Evolutionary conservation across 2,888 invertebrate genomes (phyloP).

Genomic region (Panopea generosa): DNA sequence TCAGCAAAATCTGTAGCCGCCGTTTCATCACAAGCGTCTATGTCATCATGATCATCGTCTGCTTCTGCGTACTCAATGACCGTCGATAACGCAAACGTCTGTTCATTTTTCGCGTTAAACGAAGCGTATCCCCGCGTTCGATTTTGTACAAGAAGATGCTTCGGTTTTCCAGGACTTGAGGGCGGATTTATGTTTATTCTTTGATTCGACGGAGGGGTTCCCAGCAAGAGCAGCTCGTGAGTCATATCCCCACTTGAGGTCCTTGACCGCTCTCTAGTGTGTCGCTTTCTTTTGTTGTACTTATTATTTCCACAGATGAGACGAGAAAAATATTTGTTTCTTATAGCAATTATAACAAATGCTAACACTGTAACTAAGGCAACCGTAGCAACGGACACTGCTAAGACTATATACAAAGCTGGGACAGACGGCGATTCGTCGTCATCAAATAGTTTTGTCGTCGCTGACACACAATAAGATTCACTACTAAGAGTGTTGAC

Average conservation of each 20-base stretch:
- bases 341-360: constrained; percentile 25
- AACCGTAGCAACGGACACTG: constrained; percentile 14
- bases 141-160: constrained; percentile 35
- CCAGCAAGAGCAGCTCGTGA: constrained; percentile 17
- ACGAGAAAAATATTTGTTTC: constrained; percentile 38
- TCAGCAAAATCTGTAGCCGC: too few species aligned
- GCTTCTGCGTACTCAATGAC: constrained; percentile 44
- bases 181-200: constrained; percentile 38
- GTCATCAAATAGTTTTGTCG: constrained; percentile 10
- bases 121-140: constrained; percentile 38
- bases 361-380: constrained; percentile 26
- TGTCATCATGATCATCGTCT: constrained; percentile 13
- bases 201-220: constrained; percentile 28
- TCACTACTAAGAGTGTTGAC: constrained; percentile 21
- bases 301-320: constrained; percentile 30
- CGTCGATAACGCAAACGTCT: constrained; percentile 45
- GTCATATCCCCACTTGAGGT: neutral
- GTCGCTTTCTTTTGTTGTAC: neutral
- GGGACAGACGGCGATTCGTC: neutral
- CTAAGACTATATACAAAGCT: constrained; percentile 30
- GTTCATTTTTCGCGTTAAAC: constrained; percentile 47
- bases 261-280: neutral
- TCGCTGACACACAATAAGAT: constrained; percentile 22
- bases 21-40: neutral
- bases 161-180: constrained; percentile 48